A percentile compares a stretch with the other conserved stretches of the same genome.
Evolutionary conservation across 2,797 vertebrate species (phyloP).

Genomic region (Pterois miles): DNA sequence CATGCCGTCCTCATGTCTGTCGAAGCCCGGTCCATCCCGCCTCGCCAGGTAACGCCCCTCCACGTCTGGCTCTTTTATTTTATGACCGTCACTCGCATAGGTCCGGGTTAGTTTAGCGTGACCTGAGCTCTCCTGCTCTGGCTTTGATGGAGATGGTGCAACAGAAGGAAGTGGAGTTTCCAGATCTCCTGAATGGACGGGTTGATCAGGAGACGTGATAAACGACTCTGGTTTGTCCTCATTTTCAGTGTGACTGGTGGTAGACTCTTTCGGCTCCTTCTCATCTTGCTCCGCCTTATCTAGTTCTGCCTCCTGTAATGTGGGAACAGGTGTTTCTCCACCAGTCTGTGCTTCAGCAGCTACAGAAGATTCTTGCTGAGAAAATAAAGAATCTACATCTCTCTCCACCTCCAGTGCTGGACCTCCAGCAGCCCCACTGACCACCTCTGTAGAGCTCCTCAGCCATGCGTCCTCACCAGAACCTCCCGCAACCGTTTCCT

Average conservation of each 20-base stretch:
- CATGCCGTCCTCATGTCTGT: conserved; percentile 87
- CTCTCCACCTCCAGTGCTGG: conserved; percentile 22
- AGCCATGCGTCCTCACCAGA: conserved; percentile 50
- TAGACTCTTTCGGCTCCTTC: conserved; percentile 34
- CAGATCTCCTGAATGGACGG: conserved; percentile 17
- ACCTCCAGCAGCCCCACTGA: conserved; percentile 1
- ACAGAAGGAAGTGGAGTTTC: conserved; percentile 26
- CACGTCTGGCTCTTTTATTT: conserved; percentile 93
- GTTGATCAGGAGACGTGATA: conserved; percentile 37
- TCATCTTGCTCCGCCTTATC: conserved; percentile 46
- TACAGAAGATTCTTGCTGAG: conserved; percentile 33
- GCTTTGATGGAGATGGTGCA: conserved; percentile 31
- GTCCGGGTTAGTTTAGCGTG: conserved; percentile 84
- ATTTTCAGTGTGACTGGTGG: conserved; percentile 34
- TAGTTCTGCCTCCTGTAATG: conserved; percentile 29
- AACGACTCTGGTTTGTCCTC: conserved; percentile 62
- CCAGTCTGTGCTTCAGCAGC: conserved; percentile 18
- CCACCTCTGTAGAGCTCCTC: conserved; percentile 37
- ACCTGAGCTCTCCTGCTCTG: conserved; percentile 45
- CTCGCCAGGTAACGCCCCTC: conserved; percentile 95
- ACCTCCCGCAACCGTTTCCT: conserved; percentile 73
- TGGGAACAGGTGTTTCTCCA: neutral
- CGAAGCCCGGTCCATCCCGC: conserved; percentile 78
- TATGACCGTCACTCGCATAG: conserved; percentile 83
- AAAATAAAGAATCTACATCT: conserved; percentile 32